Percentiles rank a stretch among this genome's conserved stretches.
phyloP scores from a whole-genome alignment of 2,888 invertebrate species.

The Leucophenga maculata region DNA sequence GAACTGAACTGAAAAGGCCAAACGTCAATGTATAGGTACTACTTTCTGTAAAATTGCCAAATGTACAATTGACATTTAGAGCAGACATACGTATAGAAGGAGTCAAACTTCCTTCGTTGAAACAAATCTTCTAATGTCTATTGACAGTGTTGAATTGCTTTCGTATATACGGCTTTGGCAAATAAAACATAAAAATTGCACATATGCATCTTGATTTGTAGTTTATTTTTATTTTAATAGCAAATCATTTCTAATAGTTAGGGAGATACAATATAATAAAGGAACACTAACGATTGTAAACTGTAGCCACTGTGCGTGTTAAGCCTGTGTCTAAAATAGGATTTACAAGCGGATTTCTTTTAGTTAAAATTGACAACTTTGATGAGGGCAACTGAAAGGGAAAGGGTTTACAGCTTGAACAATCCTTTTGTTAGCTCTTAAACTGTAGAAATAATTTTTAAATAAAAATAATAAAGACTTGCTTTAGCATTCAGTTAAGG shows the following conservation, averaged over 20 bases:
- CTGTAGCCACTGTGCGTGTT: no score
- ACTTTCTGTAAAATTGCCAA: constrained; percentile 55
- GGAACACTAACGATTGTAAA: no score
- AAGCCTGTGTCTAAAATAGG: background rate
- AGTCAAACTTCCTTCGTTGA: no score
- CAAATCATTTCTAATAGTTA: constrained; percentile 44
- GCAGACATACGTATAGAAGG: background rate
- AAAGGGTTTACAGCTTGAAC: constrained; percentile 4
- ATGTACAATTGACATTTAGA: constrained; percentile 59
- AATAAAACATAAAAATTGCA: no score
- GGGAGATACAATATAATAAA: background rate
- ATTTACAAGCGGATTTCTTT: constrained; percentile 1
- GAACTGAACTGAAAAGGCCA: constrained; percentile 8
- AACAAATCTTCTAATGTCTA: no score
- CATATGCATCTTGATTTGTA: no score
- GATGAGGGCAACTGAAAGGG: background rate
- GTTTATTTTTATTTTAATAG: no score
- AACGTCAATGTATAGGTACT: background rate
- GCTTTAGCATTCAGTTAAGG: background rate
- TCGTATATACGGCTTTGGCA: no score
- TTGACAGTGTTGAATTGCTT: no score
- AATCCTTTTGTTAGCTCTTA: constrained; percentile 9
- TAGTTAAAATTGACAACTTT: background rate
- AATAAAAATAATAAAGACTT: background rate
- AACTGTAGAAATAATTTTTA: constrained; percentile 9